Base-by-base conservation (phyloP, 2,113 vertebrate genomes). In the Cebus imitator region DNA sequence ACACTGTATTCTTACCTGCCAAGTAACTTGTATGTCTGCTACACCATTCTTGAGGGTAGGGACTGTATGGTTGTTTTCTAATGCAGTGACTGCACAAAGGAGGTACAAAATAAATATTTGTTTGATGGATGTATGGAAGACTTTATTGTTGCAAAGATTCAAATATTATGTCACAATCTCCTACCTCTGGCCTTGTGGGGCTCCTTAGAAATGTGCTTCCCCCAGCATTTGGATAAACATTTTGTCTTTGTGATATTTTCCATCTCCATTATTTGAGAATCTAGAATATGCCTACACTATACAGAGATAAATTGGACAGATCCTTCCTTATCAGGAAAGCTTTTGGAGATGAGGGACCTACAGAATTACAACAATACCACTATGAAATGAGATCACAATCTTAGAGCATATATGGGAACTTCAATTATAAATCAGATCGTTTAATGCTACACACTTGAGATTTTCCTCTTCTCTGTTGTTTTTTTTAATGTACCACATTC, bases 221-320 rank as follows among this genome's bases (percentile, higher is more conserved):
- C 11, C 11, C 40, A 87, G 23, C 14, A 80, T 91, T 94, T 81
- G 85, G 78, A 45, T 96, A 72, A 95, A 84, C 88, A 72, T 13
- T 88, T 96, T 80, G 11, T 79, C 45, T 35, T 91, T 96, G 45
- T 57, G 32, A 66, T 83, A 83, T 6, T 58, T 93, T 96, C 78
- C 48, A 91, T 95, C 30, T 8, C 40, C 11, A 73, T 87, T 92
- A 83, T 94, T 96, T 92, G 68, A 94, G 87, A 95, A 75, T n/a
- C 87, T 79, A 35, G 27, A 66, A 20, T 90, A 81, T 79, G 13
- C 48, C 68, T 80, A 50, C 11, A 80, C 17, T 91, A 27, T 83
- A 37, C 32, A 95, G 76, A 97, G 68, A 91, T 89, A 48, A 90
- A 68, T 64, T 55, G 76, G 40, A 80, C 13, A n/a, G 61, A 91